phyloP scores from a whole-genome alignment of 2,113 vertebrate genomes.

The Oplegnathus fasciatus region DNA sequence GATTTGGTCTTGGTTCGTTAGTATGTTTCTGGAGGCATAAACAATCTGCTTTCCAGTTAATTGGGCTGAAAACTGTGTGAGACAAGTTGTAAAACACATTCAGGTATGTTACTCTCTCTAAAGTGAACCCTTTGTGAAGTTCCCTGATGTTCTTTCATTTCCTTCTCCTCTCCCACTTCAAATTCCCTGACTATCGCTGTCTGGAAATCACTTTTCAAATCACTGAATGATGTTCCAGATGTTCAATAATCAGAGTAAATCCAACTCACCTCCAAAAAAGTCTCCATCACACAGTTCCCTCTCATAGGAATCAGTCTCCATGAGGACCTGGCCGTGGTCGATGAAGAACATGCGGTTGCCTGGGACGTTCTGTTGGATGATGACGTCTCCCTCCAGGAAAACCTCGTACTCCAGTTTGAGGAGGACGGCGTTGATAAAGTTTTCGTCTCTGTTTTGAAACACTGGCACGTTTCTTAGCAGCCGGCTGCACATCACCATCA shows the following conservation, averaged over 20 bases:
- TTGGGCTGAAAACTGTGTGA: not conserved
- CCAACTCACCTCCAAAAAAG: constrained; percentile 80
- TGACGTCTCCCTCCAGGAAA: constrained; percentile 74
- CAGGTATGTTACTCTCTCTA: too few relatives aligned
- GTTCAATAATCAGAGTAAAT: not conserved
- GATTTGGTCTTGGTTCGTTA: not conserved
- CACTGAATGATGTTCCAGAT: not conserved
- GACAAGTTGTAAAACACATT: not conserved
- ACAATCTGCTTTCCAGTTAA: not conserved
- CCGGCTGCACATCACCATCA: constrained; percentile 66
- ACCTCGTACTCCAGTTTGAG: constrained; percentile 73
- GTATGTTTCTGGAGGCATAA: not conserved
- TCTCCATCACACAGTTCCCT: constrained; percentile 83
- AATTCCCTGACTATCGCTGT: not conserved
- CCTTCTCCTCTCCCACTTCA: not conserved
- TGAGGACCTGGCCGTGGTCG: constrained; percentile 74
- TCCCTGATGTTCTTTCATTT: not conserved
- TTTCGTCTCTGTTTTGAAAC: constrained; percentile 77
- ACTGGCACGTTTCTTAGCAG: constrained; percentile 76
- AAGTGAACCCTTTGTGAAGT: not conserved
- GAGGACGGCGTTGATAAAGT: constrained; percentile 77
- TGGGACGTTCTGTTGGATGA: constrained; percentile 55
- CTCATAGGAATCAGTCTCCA: constrained; percentile 71
- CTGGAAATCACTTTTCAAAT: not conserved
- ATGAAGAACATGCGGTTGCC: constrained; percentile 83